Conservation (phyloP, 1,140 invertebrate genomes). For the Sesamia nonagrioides region DNA sequence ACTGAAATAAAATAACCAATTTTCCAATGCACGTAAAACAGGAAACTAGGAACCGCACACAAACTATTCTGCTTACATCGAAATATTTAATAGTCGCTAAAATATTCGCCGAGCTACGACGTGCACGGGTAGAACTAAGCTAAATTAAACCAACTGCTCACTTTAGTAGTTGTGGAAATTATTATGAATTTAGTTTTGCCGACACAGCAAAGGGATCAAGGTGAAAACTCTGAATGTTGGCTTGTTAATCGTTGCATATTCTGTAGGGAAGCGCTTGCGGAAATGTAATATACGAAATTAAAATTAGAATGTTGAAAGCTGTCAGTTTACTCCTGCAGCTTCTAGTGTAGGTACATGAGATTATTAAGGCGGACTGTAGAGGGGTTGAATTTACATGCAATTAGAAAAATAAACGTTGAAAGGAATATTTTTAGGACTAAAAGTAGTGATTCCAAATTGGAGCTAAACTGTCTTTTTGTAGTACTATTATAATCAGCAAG, state of each 20-base stretch:
- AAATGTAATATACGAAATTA: constrained; percentile 31
- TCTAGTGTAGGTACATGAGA: background rate
- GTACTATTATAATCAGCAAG: background rate
- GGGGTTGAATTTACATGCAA: background rate
- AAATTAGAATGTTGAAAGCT: constrained; percentile 27
- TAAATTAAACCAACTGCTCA: constrained; percentile 47
- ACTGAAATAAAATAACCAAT: constrained; percentile 11
- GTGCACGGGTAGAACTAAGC: constrained; percentile 38
- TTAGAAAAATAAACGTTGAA: background rate
- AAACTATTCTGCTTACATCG: constrained; percentile 38
- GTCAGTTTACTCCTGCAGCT: constrained; percentile 3
- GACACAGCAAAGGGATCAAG: background rate
- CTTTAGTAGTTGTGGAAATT: constrained; percentile 45
- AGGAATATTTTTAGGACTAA: background rate
- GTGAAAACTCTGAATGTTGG: constrained; percentile 8
- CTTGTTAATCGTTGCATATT: constrained; percentile 24
- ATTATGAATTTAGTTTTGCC: constrained; percentile 39
- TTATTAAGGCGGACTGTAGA: background rate
- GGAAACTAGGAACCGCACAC: constrained; percentile 25
- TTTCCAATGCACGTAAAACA: constrained; percentile 37
- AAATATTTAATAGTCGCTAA: constrained; percentile 47
- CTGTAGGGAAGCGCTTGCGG: background rate
- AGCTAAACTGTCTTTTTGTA: background rate
- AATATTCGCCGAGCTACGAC: constrained; percentile 13
- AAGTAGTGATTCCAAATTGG: too few species aligned